A percentile compares a stretch with the other conserved stretches of the same genome.
Evolutionary conservation across 2,797 vertebrate genomes (phyloP).

Genomic region (Malacoraja senta): DNA sequence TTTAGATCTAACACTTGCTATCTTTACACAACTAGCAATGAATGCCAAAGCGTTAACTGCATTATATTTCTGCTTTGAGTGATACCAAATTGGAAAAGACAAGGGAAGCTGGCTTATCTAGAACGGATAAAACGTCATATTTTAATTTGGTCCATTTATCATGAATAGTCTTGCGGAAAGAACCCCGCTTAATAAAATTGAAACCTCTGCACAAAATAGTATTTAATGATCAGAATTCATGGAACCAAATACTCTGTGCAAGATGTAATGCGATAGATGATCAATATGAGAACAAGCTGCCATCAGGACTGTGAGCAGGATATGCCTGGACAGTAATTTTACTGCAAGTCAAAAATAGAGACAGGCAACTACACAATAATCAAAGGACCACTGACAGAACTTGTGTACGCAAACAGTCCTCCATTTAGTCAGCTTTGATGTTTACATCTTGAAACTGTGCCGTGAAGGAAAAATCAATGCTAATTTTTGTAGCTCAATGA

Average conservation of each 20-base stretch:
- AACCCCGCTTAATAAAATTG: not conserved
- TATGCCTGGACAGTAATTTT: no score
- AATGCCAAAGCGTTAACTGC: not conserved
- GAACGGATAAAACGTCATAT: not conserved
- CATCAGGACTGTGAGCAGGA: no score
- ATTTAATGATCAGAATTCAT: not conserved
- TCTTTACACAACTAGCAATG: not conserved
- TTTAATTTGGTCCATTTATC: not conserved
- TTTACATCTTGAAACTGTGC: not conserved
- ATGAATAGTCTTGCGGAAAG: not conserved
- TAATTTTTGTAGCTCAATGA: not conserved
- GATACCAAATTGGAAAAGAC: not conserved
- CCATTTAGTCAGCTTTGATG: not conserved
- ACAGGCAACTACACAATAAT: no score
- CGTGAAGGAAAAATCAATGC: conserved; percentile 16
- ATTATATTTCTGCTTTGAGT: not conserved
- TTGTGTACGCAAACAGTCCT: not conserved
- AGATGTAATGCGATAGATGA: no score
- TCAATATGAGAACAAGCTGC: no score
- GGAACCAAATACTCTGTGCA: no score
- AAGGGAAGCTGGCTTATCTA: not conserved
- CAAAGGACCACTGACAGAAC: no score
- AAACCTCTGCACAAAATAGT: not conserved
- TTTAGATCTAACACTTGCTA: not conserved
- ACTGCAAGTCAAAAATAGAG: no score